phyloP scores from a whole-genome alignment of 2,113 vertebrate genomes.

The Tenrec ecaudatus region DNA sequence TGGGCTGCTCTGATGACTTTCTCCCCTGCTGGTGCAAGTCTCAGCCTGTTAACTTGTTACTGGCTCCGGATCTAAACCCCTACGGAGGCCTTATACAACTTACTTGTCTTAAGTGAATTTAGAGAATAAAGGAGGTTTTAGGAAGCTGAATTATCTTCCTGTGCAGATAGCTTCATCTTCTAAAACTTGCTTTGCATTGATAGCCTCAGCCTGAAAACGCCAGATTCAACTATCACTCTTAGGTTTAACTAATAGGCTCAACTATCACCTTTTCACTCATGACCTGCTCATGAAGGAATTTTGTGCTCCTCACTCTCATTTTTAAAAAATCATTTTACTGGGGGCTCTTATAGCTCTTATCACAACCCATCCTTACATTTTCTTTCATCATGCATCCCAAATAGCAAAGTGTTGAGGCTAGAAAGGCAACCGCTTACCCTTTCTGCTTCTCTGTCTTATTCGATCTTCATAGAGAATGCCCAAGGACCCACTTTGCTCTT shows the following conservation, averaged over 20 bases:
- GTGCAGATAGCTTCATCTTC: conserved; percentile 16
- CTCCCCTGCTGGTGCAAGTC: conserved; percentile 37
- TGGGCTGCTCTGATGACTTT: conserved; percentile 47
- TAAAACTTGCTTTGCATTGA: conserved; percentile 56
- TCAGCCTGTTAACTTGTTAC: conserved; percentile 64
- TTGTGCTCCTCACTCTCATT: conserved; percentile 43
- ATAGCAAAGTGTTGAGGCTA: neutral
- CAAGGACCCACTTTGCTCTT: neutral
- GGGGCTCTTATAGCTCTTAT: no score
- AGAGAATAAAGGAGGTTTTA: conserved; percentile 21
- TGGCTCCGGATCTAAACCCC: conserved; percentile 41
- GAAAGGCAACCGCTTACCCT: neutral
- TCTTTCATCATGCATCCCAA: neutral
- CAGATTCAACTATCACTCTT: neutral
- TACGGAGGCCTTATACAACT: conserved; percentile 14
- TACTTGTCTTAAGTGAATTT: conserved; percentile 49
- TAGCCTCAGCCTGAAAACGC: conserved; percentile 20
- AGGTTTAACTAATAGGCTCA: neutral
- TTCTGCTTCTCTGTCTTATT: neutral
- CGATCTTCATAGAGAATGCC: neutral
- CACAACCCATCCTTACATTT: neutral
- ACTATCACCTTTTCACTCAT: conserved; percentile 17
- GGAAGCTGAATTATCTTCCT: conserved; percentile 43
- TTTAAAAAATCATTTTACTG: conserved; percentile 46
- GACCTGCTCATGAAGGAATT: conserved; percentile 18